These are phyloP conservation scores for Lithobius niger DNA, from an alignment of 1,140 invertebrate species.

Conservation along the genomic window DNA sequence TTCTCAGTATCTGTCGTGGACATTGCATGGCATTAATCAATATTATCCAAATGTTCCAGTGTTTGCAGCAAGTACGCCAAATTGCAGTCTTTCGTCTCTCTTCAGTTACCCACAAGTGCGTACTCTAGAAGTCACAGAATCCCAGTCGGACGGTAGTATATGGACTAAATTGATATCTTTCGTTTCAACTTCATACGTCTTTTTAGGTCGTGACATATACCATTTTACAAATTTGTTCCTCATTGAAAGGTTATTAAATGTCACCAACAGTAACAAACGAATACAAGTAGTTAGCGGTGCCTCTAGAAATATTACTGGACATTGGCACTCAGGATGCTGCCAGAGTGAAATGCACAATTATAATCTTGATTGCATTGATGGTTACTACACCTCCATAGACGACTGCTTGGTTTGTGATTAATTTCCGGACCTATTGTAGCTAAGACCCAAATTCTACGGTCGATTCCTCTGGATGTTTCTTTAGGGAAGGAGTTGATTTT, in stretches of 20 bases:
- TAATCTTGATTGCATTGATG: conserved; percentile 20
- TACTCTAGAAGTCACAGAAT: too few species aligned
- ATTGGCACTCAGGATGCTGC: conserved; percentile 27
- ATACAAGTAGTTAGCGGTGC: conserved; percentile 22
- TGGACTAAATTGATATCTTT: too few species aligned
- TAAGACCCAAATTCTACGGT: conserved; percentile 12
- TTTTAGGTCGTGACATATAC: conserved; percentile 22
- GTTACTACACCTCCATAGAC: conserved; percentile 23
- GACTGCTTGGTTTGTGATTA: conserved; percentile 29
- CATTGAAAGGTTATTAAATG: conserved; percentile 24
- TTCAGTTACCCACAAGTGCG: too few species aligned
- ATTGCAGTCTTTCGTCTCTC: too few species aligned
- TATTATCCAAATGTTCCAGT: too few species aligned
- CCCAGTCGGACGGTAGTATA: too few species aligned
- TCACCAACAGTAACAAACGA: conserved; percentile 15
- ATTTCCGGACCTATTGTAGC: conserved; percentile 24
- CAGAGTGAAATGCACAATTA: conserved; percentile 23
- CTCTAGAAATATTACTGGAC: conserved; percentile 22
- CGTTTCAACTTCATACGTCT: conserved; percentile 24
- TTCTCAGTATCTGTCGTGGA: too few species aligned
- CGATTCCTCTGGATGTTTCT: conserved; percentile 14
- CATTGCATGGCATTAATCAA: too few species aligned
- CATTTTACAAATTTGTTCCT: conserved; percentile 14
- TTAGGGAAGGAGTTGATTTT: conserved; percentile 11
- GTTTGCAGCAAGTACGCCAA: too few species aligned